These are phyloP conservation scores for Trochalopteron elliotii DNA, from an alignment of 2,113 vertebrate species.

Conservation along the genomic window DNA sequence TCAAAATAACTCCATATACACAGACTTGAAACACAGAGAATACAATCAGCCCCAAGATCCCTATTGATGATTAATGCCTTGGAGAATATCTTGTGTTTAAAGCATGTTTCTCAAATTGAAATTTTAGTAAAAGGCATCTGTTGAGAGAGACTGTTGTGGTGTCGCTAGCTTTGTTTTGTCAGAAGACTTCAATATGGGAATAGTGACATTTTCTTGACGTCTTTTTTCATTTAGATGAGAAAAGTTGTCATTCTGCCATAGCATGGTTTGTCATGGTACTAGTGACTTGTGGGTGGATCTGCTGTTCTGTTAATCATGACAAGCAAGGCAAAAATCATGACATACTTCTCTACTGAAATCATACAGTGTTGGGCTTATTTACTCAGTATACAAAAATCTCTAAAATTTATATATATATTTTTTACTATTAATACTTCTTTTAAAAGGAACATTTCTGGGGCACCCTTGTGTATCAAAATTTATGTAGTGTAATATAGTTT, in stretches of 20 bases:
- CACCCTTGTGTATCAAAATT: not conserved
- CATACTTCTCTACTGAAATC: not conserved
- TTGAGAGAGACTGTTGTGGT: conserved; percentile 15
- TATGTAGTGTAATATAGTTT: not conserved
- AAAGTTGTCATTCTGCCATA: conserved; percentile 24
- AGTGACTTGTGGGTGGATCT: not conserved
- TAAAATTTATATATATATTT: not conserved
- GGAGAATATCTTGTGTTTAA: not conserved
- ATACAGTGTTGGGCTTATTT: not conserved
- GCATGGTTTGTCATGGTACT: not conserved
- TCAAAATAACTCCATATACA: not conserved
- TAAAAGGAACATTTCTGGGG: not conserved
- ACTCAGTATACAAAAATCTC: not conserved
- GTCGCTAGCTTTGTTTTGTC: conserved; percentile 42
- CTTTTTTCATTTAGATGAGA: conserved; percentile 34
- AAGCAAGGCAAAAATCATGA: conserved; percentile 11
- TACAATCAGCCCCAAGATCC: not conserved
- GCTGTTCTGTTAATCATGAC: not conserved
- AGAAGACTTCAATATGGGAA: conserved; percentile 23
- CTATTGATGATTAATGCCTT: not conserved
- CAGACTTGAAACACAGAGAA: not conserved
- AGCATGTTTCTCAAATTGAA: conserved; percentile 8
- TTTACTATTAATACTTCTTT: not conserved
- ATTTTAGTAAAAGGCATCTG: conserved; percentile 16
- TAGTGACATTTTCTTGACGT: conserved; percentile 18